Percentiles rank a stretch among this genome's conserved stretches.
These are phyloP conservation scores for Hyperoplus immaculatus DNA, from an alignment of 2,797 vertebrate species.

Conservation along the genomic window DNA sequence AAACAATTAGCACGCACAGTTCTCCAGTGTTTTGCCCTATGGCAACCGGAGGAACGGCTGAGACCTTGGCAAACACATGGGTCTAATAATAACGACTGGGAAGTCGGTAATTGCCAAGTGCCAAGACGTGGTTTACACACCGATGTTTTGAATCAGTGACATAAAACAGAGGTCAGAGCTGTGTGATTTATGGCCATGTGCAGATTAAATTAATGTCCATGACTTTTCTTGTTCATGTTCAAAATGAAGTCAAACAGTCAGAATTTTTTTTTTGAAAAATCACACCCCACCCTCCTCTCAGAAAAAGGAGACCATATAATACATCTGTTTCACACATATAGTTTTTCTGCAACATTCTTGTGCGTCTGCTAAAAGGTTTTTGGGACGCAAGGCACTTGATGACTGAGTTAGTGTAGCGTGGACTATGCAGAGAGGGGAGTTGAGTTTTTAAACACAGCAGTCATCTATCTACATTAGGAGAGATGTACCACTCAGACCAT, in stretches of 20 bases:
- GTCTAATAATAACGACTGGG: slow-evolving; percentile 72
- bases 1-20: slow-evolving; percentile 72
- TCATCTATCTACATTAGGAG: slow-evolving; percentile 39
- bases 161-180: slow-evolving; percentile 60
- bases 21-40: slow-evolving; percentile 49
- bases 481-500: slow-evolving; percentile 43
- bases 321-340: slow-evolving; percentile 79
- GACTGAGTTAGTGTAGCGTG: slow-evolving; percentile 59
- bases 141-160: slow-evolving; percentile 71
- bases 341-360: slow-evolving; percentile 76
- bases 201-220: slow-evolving; percentile 69
- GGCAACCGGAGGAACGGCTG: slow-evolving; percentile 50
- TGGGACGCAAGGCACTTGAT: slow-evolving; percentile 71
- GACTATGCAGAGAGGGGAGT: slow-evolving; percentile 55
- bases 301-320: slow-evolving; percentile 31
- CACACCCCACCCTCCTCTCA: not conserved
- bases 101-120: slow-evolving; percentile 75
- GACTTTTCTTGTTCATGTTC: slow-evolving; percentile 59
- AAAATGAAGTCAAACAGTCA: slow-evolving; percentile 46
- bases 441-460: slow-evolving; percentile 41
- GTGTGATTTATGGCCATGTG: slow-evolving; percentile 71
- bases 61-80: slow-evolving; percentile 66
- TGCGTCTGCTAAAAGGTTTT: slow-evolving; percentile 76
- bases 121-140: slow-evolving; percentile 72
- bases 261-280: slow-evolving; percentile 17